phyloP scores from a whole-genome alignment of 2,797 vertebrate species.

The Notamacropus eugenii region DNA sequence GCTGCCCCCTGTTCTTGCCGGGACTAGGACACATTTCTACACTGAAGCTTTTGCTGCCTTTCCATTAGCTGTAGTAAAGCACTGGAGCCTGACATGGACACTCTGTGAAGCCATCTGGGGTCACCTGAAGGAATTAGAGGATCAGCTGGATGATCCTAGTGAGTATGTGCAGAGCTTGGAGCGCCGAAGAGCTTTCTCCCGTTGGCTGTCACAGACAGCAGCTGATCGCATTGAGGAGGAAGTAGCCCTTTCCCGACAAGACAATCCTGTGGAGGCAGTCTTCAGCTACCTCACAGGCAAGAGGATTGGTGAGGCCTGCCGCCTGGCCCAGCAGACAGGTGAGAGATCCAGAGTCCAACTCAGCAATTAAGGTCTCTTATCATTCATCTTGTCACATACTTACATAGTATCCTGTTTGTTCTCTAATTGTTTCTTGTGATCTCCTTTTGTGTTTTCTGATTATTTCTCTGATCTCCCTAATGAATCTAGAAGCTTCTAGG shows the following conservation, averaged over 20 bases:
- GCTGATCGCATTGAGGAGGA: conserved; percentile 89
- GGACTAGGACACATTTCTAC: background rate
- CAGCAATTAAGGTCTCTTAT: background rate
- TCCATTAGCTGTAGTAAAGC: conserved; percentile 85
- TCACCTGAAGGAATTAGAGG: conserved; percentile 83
- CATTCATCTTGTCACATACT: background rate
- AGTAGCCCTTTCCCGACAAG: conserved; percentile 83
- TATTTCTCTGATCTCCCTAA: background rate
- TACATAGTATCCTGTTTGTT: background rate
- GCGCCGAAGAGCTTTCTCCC: conserved; percentile 90
- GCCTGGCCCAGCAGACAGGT: conserved; percentile 92
- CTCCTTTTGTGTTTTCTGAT: background rate
- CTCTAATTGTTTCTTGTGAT: background rate
- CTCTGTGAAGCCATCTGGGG: conserved; percentile 95
- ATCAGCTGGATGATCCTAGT: conserved; percentile 69
- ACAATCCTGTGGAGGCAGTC: conserved; percentile 88
- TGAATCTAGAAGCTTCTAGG: background rate
- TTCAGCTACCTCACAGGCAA: conserved; percentile 96
- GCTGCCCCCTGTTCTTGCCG: background rate
- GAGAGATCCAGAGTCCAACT: conserved; percentile 16
- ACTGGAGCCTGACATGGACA: conserved; percentile 94
- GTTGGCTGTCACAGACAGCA: conserved; percentile 91
- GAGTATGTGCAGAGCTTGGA: conserved; percentile 90
- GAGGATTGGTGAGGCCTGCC: conserved; percentile 93
- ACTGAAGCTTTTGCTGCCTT: conserved; percentile 4